A percentile compares a stretch with the other conserved stretches of the same genome.
phyloP scores from a whole-genome alignment of 2,888 invertebrate species.

The Colletes collaris region DNA sequence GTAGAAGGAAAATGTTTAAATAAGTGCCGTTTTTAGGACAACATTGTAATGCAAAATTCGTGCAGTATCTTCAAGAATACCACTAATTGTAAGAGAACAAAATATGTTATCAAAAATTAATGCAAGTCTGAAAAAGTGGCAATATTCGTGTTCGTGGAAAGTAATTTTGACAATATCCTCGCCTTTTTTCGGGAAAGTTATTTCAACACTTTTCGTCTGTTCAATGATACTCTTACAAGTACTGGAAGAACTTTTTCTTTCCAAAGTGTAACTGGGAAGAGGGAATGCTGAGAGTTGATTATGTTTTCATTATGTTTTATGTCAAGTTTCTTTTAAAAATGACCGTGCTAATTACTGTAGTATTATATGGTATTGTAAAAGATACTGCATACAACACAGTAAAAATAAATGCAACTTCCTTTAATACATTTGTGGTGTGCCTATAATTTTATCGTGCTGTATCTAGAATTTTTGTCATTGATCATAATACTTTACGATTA shows the following conservation, averaged over 20 bases:
- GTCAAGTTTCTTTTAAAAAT: background rate
- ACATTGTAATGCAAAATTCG: constrained; percentile 5
- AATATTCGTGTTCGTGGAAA: background rate
- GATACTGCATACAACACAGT: constrained; percentile 3
- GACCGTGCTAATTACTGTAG: background rate
- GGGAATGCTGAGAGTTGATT: background rate
- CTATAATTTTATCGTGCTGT: background rate
- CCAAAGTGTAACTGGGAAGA: background rate
- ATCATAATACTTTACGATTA: constrained; percentile 3
- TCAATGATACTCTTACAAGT: constrained; percentile 2
- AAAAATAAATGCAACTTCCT: constrained; percentile 1
- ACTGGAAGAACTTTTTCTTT: background rate
- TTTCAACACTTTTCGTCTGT: constrained; percentile 2
- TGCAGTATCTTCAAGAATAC: background rate
- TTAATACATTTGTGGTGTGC: background rate
- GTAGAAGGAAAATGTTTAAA: background rate
- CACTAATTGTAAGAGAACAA: background rate
- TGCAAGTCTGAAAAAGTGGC: background rate
- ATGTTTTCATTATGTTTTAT: background rate
- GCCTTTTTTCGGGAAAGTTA: background rate
- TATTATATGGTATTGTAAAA: constrained; percentile 3
- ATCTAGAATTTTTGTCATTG: constrained; percentile 2
- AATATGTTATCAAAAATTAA: background rate
- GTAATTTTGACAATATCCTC: background rate
- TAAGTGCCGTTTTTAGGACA: constrained; percentile 3